Percentiles rank a stretch among this genome's conserved stretches.
Evolutionary conservation across 2,797 vertebrate genomes (phyloP).

Genomic region (Artibeus jamaicensis): DNA sequence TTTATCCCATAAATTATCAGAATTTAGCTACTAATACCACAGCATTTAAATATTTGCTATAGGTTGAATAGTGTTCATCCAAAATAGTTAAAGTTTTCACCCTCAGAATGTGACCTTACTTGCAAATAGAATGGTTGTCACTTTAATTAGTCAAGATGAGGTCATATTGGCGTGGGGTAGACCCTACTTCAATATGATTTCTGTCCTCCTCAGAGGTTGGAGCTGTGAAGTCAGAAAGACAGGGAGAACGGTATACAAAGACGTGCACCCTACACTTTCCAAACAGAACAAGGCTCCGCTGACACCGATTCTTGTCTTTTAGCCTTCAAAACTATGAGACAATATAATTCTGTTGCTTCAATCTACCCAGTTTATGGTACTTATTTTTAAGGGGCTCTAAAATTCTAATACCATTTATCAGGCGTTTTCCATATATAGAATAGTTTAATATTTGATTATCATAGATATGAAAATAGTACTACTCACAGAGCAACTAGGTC

Average conservation of each 20-base stretch:
- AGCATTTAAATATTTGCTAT: neutral
- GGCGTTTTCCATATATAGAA: neutral
- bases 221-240: neutral
- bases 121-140: neutral
- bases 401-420: neutral
- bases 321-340: neutral
- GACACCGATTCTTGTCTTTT: neutral
- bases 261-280: accelerated
- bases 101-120: neutral
- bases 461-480: neutral
- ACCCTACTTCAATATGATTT: neutral
- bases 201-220: neutral
- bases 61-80: neutral
- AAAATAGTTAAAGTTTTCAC: neutral
- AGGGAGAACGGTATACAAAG: neutral
- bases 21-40: neutral
- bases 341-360: neutral
- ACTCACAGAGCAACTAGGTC: neutral
- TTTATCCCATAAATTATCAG: neutral
- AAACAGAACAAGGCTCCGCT: accelerated
- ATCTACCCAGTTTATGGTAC: neutral
- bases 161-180: neutral
- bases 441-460: neutral
- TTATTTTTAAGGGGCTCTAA: neutral
- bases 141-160: neutral